Evolutionary conservation across 2,888 invertebrate genomes (phyloP).

Genomic region (Volucella inanis): DNA sequence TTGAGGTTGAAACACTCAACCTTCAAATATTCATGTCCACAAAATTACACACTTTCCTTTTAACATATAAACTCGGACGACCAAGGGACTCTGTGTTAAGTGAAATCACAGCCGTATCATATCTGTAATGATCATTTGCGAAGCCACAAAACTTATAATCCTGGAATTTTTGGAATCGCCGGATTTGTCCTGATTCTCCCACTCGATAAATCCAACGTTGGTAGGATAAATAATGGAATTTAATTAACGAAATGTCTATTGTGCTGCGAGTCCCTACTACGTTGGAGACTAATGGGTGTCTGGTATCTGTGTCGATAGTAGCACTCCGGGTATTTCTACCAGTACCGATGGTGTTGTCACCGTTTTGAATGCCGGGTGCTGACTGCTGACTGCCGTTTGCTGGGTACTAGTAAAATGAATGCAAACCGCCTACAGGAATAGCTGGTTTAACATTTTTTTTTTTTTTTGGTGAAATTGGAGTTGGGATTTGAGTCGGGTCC

Average conservation of each 20-base stretch:
- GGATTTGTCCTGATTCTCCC: slow-evolving; percentile 31
- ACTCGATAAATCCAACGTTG: slow-evolving; percentile 63
- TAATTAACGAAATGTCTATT: slow-evolving; percentile 74
- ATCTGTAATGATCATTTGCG: slow-evolving; percentile 42
- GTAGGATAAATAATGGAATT: slow-evolving; percentile 73
- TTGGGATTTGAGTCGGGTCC: slow-evolving; percentile 40
- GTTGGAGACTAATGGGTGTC: slow-evolving; percentile 40
- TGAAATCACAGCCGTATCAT: slow-evolving; percentile 16
- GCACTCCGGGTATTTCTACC: not conserved
- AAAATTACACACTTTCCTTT: not conserved
- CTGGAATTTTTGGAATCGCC: slow-evolving; percentile 44
- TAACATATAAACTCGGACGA: not conserved
- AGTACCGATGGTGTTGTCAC: not conserved
- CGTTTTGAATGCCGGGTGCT: slow-evolving; percentile 9
- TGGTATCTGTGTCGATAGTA: slow-evolving; percentile 30
- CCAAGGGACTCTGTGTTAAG: not conserved
- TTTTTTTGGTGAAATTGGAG: slow-evolving; percentile 42
- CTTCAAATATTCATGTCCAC: not conserved
- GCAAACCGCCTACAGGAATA: slow-evolving; percentile 37
- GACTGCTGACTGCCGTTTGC: too few species aligned
- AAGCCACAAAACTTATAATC: slow-evolving; percentile 44
- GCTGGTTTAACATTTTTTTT: slow-evolving; percentile 28
- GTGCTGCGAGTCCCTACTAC: slow-evolving; percentile 35
- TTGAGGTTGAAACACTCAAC: slow-evolving; percentile 15
- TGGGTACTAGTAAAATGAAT: not conserved